Evolutionary conservation across 2,888 invertebrate species (phyloP).

Genomic region (Mimumesa dahlbomi): DNA sequence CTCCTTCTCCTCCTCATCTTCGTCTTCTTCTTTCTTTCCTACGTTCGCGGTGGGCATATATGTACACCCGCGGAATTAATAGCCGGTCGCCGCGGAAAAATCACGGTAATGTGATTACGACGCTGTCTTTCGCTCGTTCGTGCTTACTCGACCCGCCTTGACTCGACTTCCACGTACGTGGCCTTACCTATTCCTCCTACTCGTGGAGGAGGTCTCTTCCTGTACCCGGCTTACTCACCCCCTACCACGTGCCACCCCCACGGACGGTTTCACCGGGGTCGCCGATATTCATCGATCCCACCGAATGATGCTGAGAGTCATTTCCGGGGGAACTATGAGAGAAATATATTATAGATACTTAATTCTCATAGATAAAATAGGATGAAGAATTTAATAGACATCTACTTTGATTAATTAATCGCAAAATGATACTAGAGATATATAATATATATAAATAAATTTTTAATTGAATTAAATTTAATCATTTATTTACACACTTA

Average conservation of each 20-base stretch:
- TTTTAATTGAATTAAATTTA: no score
- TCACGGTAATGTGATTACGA: constrained; percentile 78
- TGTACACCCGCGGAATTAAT: constrained; percentile 77
- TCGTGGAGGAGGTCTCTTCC: constrained; percentile 51
- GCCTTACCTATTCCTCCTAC: constrained; percentile 57
- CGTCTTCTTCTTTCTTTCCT: constrained; percentile 15
- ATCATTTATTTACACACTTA: no score
- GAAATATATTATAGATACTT: no score
- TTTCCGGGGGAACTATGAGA: constrained; percentile 34
- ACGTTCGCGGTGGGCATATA: constrained; percentile 58
- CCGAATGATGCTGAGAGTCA: not conserved
- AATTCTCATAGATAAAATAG: not conserved
- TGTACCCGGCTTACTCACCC: constrained; percentile 48
- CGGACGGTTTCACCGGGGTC: not conserved
- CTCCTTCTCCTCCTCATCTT: constrained; percentile 12
- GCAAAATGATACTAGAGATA: no score
- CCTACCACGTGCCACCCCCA: constrained; percentile 28
- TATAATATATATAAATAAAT: no score
- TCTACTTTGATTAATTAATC: no score
- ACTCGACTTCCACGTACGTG: constrained; percentile 63
- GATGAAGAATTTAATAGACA: not conserved
- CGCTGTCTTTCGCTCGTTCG: constrained; percentile 75
- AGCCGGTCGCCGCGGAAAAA: constrained; percentile 75
- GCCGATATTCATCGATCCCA: constrained; percentile 29
- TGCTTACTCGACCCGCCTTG: constrained; percentile 67